A percentile compares a stretch with the other conserved stretches of the same genome.
Conservation (phyloP, 2,888 invertebrate genomes). For the Lumbricus terrestris region DNA sequence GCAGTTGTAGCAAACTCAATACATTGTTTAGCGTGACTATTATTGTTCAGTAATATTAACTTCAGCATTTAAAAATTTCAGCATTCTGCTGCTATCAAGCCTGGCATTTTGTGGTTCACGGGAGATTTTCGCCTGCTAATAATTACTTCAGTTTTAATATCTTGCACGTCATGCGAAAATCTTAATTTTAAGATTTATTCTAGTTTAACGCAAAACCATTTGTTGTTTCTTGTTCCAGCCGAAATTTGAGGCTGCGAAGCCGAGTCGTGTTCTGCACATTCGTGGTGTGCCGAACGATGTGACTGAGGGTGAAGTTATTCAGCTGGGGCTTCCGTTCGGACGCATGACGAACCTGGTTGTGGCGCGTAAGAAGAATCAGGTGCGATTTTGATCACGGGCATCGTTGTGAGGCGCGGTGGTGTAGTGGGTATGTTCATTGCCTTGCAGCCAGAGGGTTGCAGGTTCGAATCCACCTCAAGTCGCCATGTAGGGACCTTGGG, state of each 20-base stretch:
- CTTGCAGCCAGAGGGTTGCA: no score
- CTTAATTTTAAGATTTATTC: not conserved
- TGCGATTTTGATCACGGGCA: conserved; percentile 31
- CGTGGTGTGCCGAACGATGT: conserved; percentile 26
- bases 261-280: conserved; percentile 27
- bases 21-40: not conserved
- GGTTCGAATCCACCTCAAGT: no score
- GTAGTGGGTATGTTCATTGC: no score
- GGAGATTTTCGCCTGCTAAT: no score
- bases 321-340: conserved; percentile 28
- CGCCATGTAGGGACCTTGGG: no score
- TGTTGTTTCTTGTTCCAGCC: not conserved
- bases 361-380: conserved; percentile 29
- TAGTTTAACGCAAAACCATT: not conserved
- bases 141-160: no score
- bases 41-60: no score
- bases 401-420: no score
- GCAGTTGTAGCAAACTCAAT: no score
- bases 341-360: conserved; percentile 28
- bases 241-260: conserved; percentile 15
- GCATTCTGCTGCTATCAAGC: no score
- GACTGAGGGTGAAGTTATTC: conserved; percentile 24
- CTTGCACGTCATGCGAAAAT: not conserved
- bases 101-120: no score
- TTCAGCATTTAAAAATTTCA: no score